Conservation (phyloP, 2,888 invertebrate genomes). For the Mythimna albipuncta region DNA sequence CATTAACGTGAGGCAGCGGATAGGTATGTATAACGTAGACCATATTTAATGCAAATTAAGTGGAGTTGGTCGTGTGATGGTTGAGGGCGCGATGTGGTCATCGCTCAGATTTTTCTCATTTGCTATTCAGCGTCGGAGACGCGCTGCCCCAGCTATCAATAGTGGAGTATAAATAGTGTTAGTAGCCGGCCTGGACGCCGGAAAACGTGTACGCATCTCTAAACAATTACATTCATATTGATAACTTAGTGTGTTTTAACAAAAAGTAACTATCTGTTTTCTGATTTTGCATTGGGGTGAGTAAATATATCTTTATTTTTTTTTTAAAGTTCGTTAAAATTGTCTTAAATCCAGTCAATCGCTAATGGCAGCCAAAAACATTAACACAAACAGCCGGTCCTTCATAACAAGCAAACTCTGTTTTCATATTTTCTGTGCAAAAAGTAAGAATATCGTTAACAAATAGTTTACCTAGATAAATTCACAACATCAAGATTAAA, state of each 20-base stretch:
- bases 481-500: neutral
- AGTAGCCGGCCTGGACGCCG: slow-evolving; percentile 71
- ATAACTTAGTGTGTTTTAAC: slow-evolving; percentile 17
- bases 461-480: neutral
- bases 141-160: slow-evolving; percentile 79
- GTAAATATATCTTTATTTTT: slow-evolving; percentile 22
- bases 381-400: slow-evolving; percentile 11
- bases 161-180: slow-evolving; percentile 82
- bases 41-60: slow-evolving; percentile 51
- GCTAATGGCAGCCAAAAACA: slow-evolving; percentile 2
- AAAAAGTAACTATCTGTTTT: slow-evolving; percentile 1
- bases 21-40: slow-evolving; percentile 20
- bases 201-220: slow-evolving; percentile 70
- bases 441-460: slow-evolving; percentile 13
- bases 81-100: slow-evolving; percentile 68
- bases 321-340: neutral
- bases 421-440: neutral
- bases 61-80: slow-evolving; percentile 46
- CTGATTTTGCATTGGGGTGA: slow-evolving; percentile 40
- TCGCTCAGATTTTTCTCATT: slow-evolving; percentile 84
- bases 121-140: slow-evolving; percentile 81
- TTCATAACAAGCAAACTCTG: neutral
- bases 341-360: neutral
- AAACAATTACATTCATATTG: slow-evolving; percentile 55
- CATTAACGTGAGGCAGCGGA: slow-evolving; percentile 48